These are phyloP conservation scores for Armadillidium nasatum DNA, from an alignment of 1,140 invertebrate genomes.

Conservation along the genomic window DNA sequence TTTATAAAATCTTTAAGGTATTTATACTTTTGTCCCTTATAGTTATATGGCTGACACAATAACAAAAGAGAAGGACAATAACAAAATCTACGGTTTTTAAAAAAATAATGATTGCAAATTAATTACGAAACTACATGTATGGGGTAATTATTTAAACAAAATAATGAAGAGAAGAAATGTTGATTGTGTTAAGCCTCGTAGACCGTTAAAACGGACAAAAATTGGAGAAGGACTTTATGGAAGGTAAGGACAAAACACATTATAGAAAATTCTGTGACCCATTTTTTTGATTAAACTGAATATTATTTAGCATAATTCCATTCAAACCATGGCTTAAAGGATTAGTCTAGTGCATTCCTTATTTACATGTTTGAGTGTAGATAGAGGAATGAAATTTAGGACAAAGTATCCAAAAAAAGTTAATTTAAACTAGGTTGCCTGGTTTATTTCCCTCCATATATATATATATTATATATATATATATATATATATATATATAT, in stretches of 20 bases:
- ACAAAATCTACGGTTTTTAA: constrained; percentile 22
- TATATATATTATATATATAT: too few relatives aligned
- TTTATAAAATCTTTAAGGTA: background rate
- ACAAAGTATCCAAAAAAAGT: too few relatives aligned
- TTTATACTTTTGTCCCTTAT: constrained; percentile 13
- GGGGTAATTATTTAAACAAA: constrained; percentile 28
- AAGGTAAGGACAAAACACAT: constrained; percentile 2
- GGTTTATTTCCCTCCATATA: too few relatives aligned
- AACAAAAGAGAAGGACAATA: constrained; percentile 22
- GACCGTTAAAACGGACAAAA: constrained; percentile 33
- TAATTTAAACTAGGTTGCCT: too few relatives aligned
- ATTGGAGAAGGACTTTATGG: constrained; percentile 30
- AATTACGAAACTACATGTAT: constrained; percentile 30
- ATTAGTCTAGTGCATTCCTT: too few relatives aligned
- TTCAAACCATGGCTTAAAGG: too few relatives aligned
- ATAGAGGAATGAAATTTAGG: too few relatives aligned
- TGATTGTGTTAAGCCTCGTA: constrained; percentile 32
- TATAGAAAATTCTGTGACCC: too few relatives aligned
- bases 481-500: too few relatives aligned
- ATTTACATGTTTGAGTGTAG: too few relatives aligned
- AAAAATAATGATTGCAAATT: constrained; percentile 10
- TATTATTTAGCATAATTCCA: too few relatives aligned
- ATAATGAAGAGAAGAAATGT: constrained; percentile 34
- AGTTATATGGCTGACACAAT: constrained; percentile 30
- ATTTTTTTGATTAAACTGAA: too few relatives aligned